Conservation (phyloP, 2,888 invertebrate genomes). For the Nymphalis urticae region DNA sequence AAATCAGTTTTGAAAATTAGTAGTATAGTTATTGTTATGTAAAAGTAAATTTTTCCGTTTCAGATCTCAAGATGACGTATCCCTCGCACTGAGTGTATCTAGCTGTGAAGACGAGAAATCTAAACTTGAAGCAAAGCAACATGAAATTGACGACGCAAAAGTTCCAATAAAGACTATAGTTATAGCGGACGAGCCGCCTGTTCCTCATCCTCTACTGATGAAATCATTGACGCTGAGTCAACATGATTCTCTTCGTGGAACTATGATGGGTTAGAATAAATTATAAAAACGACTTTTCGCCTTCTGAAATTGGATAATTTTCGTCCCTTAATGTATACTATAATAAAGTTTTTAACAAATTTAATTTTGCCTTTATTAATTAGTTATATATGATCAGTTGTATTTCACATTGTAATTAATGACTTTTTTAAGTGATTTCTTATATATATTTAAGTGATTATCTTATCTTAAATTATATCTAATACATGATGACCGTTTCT, state of each 20-base stretch:
- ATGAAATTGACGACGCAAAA: constrained; percentile 50
- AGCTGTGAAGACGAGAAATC: constrained; percentile 78
- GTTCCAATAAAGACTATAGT: constrained; percentile 70
- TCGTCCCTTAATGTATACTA: too few species aligned
- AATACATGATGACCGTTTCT: too few species aligned
- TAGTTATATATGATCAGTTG: too few species aligned
- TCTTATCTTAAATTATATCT: too few species aligned
- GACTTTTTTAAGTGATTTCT: too few species aligned
- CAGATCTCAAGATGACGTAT: constrained; percentile 79
- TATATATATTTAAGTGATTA: too few species aligned
- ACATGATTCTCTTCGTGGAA: constrained; percentile 67
- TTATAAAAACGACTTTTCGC: neutral
- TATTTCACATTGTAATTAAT: too few species aligned
- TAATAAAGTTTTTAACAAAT: too few species aligned
- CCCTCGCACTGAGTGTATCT: constrained; percentile 74
- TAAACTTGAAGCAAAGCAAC: constrained; percentile 62
- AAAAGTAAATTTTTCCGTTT: too few species aligned
- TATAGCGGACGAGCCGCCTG: constrained; percentile 69
- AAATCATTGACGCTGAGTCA: constrained; percentile 74
- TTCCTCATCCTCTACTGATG: constrained; percentile 75
- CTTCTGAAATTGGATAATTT: neutral
- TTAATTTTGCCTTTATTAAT: too few species aligned
- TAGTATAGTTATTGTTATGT: too few species aligned
- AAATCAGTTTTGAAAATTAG: too few species aligned
- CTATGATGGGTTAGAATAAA: constrained; percentile 70